Percentiles rank a stretch among this genome's conserved stretches.
These are phyloP conservation scores for Chiroxiphia lanceolata DNA, from an alignment of 2,797 vertebrate genomes.

Conservation along the genomic window DNA sequence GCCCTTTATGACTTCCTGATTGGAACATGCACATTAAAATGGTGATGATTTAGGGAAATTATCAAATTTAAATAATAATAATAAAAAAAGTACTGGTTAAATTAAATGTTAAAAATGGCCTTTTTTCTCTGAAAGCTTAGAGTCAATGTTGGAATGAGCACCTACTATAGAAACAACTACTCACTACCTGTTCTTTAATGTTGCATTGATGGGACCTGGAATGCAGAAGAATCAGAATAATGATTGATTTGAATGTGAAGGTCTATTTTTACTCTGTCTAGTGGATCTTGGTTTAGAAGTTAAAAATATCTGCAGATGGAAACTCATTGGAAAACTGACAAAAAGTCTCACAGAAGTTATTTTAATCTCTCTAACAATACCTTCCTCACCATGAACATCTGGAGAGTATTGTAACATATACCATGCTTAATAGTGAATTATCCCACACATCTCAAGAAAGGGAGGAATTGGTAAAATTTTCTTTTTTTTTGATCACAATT, in stretches of 20 bases:
- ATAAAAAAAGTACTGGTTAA: background rate
- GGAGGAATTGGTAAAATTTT: background rate
- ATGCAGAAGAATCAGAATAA: background rate
- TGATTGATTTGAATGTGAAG: background rate
- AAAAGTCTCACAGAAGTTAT: background rate
- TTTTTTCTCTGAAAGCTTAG: background rate
- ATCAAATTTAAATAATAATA: background rate
- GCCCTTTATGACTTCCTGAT: background rate
- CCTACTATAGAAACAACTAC: background rate
- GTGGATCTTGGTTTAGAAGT: background rate
- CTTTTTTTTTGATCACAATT: background rate
- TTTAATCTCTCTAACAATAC: background rate
- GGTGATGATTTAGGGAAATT: background rate
- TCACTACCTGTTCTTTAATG: background rate
- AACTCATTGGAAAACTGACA: background rate
- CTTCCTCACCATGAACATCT: background rate
- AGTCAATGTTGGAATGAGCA: background rate
- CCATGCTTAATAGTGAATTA: background rate
- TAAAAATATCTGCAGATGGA: background rate
- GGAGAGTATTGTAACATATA: background rate
- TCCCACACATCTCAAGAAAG: background rate
- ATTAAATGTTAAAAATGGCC: accelerated
- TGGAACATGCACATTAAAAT: background rate
- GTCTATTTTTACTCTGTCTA: background rate
- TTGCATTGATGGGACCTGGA: background rate